Evolutionary conservation across 2,888 invertebrate genomes (phyloP).

Genomic region (Alitta virens): DNA sequence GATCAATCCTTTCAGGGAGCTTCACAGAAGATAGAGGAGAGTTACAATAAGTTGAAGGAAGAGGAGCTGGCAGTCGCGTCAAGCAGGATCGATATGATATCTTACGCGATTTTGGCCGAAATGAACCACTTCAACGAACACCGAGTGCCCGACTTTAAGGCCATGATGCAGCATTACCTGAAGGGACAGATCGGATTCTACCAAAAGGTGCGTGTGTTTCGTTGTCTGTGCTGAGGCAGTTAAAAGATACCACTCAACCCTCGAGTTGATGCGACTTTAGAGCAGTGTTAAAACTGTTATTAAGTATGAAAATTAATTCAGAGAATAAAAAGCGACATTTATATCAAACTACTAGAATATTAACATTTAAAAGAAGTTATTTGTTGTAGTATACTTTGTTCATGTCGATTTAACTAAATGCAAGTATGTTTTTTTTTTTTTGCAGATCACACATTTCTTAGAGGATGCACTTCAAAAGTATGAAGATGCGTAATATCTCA

Average conservation of each 20-base stretch:
- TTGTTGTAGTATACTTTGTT: too few relatives aligned
- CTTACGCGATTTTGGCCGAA: conserved; percentile 91
- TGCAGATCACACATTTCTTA: neutral
- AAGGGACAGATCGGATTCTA: conserved; percentile 89
- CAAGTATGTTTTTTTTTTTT: neutral
- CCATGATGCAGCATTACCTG: conserved; percentile 81
- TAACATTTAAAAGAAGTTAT: too few relatives aligned
- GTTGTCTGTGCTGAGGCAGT: too few relatives aligned
- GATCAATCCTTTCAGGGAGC: conserved; percentile 23
- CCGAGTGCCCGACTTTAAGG: conserved; percentile 79
- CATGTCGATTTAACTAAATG: neutral
- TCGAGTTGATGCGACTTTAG: too few relatives aligned
- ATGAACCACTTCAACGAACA: conserved; percentile 89
- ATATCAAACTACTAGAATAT: too few relatives aligned
- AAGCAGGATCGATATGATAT: conserved; percentile 84
- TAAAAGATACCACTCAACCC: too few relatives aligned
- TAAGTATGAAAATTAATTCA: neutral
- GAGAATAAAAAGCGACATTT: neutral
- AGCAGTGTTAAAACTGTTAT: neutral
- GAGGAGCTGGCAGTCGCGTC: conserved; percentile 77
- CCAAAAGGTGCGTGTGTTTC: conserved; percentile 67
- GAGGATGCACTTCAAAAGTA: neutral
- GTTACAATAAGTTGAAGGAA: conserved; percentile 80
- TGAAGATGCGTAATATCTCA: neutral
- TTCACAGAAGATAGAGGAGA: conserved; percentile 39